A percentile compares a stretch with the other conserved stretches of the same genome.
Conservation (phyloP, 2,797 vertebrate genomes). For the Varecia variegata region DNA sequence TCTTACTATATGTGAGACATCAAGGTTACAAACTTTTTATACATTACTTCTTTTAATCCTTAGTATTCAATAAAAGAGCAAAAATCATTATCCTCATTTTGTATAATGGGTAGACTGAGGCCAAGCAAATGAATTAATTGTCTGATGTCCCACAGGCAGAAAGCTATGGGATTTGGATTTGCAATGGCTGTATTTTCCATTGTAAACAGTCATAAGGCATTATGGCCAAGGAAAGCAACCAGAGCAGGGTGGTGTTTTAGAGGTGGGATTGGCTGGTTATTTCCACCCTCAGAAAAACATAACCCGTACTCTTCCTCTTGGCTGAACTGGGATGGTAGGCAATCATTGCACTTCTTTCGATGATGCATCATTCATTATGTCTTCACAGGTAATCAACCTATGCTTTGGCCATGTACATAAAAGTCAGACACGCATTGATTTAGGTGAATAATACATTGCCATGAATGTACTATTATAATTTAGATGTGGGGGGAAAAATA, state of each 20-base stretch:
- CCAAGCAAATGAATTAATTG: not conserved
- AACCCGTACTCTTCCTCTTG: not conserved
- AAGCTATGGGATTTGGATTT: not conserved
- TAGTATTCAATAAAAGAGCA: not conserved
- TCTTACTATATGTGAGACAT: not conserved
- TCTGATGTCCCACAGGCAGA: not conserved
- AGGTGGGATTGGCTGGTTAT: not conserved
- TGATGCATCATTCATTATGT: not conserved
- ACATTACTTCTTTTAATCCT: not conserved
- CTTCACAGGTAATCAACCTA: not conserved
- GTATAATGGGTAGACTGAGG: not conserved
- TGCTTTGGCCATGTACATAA: not conserved
- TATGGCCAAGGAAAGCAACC: not conserved
- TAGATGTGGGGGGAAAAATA: not conserved
- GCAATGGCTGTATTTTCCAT: not conserved
- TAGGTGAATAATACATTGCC: not conserved
- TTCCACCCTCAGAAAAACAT: not conserved
- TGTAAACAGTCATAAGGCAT: not conserved
- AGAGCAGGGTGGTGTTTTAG: not conserved
- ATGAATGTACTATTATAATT: not conserved
- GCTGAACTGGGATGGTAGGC: not conserved
- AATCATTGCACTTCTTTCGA: not conserved
- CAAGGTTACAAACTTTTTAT: not conserved
- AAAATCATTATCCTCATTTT: not conserved
- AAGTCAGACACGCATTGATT: not conserved